Evolutionary conservation across 2,888 invertebrate species (phyloP), one percentile per base, ranked within the genome.

Genomic region (Platycheirus albimanus): DNA sequence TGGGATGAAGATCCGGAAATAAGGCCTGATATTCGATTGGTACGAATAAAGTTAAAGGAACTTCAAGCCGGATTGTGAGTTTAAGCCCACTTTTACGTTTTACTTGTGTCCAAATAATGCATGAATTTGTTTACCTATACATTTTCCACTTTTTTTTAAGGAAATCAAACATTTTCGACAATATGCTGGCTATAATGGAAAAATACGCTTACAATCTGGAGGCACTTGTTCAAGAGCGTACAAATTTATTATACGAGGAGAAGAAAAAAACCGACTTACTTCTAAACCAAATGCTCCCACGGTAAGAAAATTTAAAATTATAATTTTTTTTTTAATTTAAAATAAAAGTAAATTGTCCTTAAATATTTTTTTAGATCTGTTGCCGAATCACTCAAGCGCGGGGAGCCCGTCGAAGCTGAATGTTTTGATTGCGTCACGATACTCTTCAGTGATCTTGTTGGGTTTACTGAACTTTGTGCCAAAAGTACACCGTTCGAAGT

Each of bases 141-240:
- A n/a, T n/a, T n/a, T n/a, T n/a, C n/a, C n/a, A n/a, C n/a, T 38
- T 13, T 75, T 66, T 49, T 41, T 87, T 6, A 87, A 95, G 95
- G 90, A 96, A 96, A 90, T 94, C 95, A 2, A 96, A 96, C 87
- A 96, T 96, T 85, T 96, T 96, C 88, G 97, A 97, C 91, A 96
- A 97, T 88, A 97, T 97, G 96, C 91, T 97, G 81, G 94, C 95
- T 0, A 96, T 97, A 89, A 97, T 97, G 97, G 97, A 97, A 90
- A 96, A 96, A 88, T 97, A 97, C 88, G 96, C 97, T 0, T 95
- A 95, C 45, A 96, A 97, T 90, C 90, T 97, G 79, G 97, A 97
- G 88, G 94, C 95, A 0, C 91, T 96, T 45, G 96, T 97, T 0
- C 95, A 96, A 81, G 96, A 96, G 87, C 92, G 96, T 77, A 97